Evolutionary conservation across 2,888 invertebrate genomes (phyloP).

Genomic region (Aphodius granarius): DNA sequence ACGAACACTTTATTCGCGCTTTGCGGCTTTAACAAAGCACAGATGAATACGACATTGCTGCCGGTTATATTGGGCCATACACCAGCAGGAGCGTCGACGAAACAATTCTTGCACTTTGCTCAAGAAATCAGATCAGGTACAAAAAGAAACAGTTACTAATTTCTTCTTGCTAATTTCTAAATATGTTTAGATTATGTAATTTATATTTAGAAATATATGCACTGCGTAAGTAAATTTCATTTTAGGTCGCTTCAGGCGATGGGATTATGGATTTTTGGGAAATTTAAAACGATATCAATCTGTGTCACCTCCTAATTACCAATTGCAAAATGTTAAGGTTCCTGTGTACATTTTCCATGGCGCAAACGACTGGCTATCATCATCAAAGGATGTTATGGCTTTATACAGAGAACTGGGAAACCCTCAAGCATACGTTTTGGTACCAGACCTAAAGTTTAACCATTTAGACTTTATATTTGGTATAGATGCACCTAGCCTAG

Average conservation of each 20-base stretch:
- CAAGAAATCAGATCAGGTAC: conserved; percentile 60
- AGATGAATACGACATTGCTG: conserved; percentile 41
- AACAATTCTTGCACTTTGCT: conserved; percentile 72
- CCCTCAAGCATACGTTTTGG: conserved; percentile 39
- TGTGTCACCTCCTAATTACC: conserved; percentile 32
- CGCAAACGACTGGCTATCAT: conserved; percentile 36
- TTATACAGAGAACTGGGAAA: conserved; percentile 36
- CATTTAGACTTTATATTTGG: conserved; percentile 48
- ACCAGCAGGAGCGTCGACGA: conserved; percentile 49
- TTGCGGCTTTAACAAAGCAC: conserved; percentile 60
- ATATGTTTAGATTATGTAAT: background rate
- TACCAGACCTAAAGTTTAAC: conserved; percentile 44
- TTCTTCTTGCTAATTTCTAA: background rate
- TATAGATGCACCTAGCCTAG: conserved; percentile 41
- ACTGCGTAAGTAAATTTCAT: too few species aligned
- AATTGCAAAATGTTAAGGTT: conserved; percentile 28
- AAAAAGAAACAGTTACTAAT: background rate
- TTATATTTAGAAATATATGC: too few species aligned
- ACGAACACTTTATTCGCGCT: conserved; percentile 38
- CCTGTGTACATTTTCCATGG: conserved; percentile 34
- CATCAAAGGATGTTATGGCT: conserved; percentile 30
- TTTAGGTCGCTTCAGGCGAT: conserved; percentile 34
- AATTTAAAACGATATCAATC: conserved; percentile 32
- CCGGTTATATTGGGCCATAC: conserved; percentile 53
- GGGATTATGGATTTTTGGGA: conserved; percentile 33